Evolutionary conservation across 1,140 invertebrate genomes (phyloP), one percentile per base, ranked within the genome.

Genomic region (Eriocheir sinensis): DNA sequence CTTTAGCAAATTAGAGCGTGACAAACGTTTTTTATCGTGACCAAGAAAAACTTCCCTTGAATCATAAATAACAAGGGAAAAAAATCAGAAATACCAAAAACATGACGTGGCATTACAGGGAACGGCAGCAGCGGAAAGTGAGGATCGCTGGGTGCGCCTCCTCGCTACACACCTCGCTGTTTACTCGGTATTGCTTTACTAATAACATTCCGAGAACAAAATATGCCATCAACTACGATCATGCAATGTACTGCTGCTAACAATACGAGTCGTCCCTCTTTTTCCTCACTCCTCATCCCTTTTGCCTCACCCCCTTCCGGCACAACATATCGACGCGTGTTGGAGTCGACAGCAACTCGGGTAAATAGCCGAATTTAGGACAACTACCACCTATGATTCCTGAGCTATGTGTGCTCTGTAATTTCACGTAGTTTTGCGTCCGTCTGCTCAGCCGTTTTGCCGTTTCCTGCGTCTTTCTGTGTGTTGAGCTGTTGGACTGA

Each of bases 341-440:
- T 72, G 60, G 27, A 72, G 27, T 72, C 60, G 60, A n/a, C 60
- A 72, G 60, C n/a, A 72, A 72, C 60, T 72, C 60, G 60, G 6
- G 60, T n/a, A 72, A 72, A 72, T 72, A 72, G 60, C 21, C 27
- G 60, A n/a, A 72, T 72, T 72, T 21, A 21, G 60, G 60, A 72
- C 60, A 72, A 72, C 60, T 21, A 72, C 60, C 60, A 72, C 60
- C 21, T 72, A 72, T 72, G 60, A 72, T n/a, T 72, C 60, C 60
- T 72, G 60, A 72, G 60, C 21, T 72, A 72, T 72, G 60, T 72
- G 60, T 6, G 60, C 21, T 72, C 60, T 72, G 60, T 72, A 72
- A 72, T 72, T 72, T 72, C 60, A 72, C 60, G 60, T 72, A 72
- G n/a, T 72, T 72, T 72, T 72, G n/a, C n/a, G 60, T 72, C n/a